Evolutionary conservation across 2,113 vertebrate species (phyloP).

Genomic region (Agelaius tricolor): DNA sequence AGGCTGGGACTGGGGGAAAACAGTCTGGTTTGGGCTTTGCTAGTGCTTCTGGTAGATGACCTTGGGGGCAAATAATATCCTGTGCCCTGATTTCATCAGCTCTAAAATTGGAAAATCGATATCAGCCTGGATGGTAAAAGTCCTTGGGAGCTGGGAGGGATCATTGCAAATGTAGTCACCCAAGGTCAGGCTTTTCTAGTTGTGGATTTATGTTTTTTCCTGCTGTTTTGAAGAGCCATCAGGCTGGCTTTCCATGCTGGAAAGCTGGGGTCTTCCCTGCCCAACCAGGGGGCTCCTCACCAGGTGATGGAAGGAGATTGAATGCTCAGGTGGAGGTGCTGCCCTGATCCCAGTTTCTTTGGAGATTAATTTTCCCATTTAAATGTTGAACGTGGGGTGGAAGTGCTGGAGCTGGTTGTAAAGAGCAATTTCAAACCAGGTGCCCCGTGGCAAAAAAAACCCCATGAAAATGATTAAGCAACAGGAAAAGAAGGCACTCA

Average conservation of each 20-base stretch:
- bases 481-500: not conserved
- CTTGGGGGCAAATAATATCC: not conserved
- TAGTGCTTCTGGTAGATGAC: not conserved
- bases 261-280: not conserved
- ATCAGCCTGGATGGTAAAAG: not conserved
- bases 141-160: not conserved
- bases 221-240: not conserved
- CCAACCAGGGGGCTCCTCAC: fast-evolving
- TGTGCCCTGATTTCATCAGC: not conserved
- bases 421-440: not conserved
- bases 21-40: not conserved
- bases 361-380: not conserved
- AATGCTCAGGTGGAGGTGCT: not conserved
- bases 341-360: not conserved
- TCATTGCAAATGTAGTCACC: not conserved
- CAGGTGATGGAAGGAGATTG: not conserved
- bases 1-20: not conserved
- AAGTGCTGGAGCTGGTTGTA: fast-evolving
- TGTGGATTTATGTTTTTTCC: not conserved
- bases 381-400: not conserved
- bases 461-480: not conserved
- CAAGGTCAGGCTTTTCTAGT: not conserved
- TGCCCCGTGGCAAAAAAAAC: not conserved
- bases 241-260: not conserved
- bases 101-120: not conserved